Conservation (phyloP, 1,140 invertebrate genomes). For the Conus ventricosus region DNA sequence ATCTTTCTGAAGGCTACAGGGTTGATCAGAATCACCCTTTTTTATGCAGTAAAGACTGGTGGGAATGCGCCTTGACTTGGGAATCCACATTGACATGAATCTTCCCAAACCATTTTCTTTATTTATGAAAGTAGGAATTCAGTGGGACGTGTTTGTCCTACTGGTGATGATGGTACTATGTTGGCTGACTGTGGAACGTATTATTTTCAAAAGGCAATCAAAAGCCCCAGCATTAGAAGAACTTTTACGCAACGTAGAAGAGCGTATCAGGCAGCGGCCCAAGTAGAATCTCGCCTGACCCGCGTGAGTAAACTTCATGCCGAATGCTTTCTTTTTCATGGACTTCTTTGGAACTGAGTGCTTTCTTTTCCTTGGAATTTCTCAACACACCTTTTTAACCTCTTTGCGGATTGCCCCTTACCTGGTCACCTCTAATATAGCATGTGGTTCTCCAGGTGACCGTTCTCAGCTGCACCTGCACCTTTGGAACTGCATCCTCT, state of each 20-base stretch:
- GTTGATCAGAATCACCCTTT: too few species aligned
- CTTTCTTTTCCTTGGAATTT: background rate
- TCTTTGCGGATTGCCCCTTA: background rate
- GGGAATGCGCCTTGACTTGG: too few species aligned
- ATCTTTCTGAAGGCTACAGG: too few species aligned
- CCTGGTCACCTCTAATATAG: background rate
- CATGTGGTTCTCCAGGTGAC: background rate
- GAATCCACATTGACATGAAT: too few species aligned
- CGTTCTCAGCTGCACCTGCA: background rate
- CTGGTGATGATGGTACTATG: too few species aligned
- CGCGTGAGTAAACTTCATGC: background rate
- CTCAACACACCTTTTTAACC: background rate
- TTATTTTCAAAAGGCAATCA: background rate
- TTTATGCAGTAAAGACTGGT: too few species aligned
- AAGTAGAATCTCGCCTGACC: background rate
- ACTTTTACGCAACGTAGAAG: background rate
- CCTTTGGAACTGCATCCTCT: background rate
- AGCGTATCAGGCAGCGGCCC: background rate
- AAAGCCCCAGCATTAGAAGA: conserved; percentile 2
- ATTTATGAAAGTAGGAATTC: too few species aligned
- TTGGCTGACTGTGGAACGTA: background rate
- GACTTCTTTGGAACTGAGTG: background rate
- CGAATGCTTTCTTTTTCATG: background rate
- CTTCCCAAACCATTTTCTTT: too few species aligned
- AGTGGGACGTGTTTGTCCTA: too few species aligned